Evolutionary conservation across 2,113 vertebrate species (phyloP), one percentile per base, ranked within the genome.

Genomic region (Tetrax tetrax): DNA sequence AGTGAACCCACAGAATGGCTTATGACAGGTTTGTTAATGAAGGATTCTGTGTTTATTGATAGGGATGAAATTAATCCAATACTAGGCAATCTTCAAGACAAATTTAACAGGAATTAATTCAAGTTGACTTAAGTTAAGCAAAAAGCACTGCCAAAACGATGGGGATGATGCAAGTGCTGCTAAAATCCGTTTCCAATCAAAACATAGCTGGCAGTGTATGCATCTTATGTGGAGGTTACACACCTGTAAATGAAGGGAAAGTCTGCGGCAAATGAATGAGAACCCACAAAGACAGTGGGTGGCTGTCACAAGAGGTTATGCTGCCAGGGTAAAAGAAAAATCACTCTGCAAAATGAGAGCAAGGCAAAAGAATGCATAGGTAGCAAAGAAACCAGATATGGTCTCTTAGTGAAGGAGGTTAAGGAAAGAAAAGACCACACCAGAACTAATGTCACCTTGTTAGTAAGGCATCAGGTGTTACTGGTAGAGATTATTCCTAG

Each of bases 1-100:
- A 92, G 21, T 64, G 85, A 96, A 78, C 35, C 8, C 56, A 77
- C 20, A 68, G 71, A 92, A 89, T 69, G 28, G n/a, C 19, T 89
- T 90, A 75, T 90, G 89, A 90, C 31, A 92, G 37, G 25, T 87
- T 83, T 77, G 45, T 63, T 89, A 91, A 82, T 57, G 54, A 71
- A 91, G 21, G 35, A 57, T 75, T 90, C 54, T 71, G 20, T 77
- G 29, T 71, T 94, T 83, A 91, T 80, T 86, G 78, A 85, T 57
- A 87, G 38, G 23, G 22, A 28, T 48, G 13, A 87, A 94, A 94
- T 79, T 76, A 83, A 81, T 82, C 21, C 64, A 88, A 88, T 45
- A 43, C 10, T 28, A 87, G 57, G n/a, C 33, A 79, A 54, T 38
- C 61, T 37, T 82, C 50, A 45, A 89, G 65, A 92, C 12, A 90